Conservation (phyloP, 2,113 vertebrate genomes). For the Otocyon megalotis region DNA sequence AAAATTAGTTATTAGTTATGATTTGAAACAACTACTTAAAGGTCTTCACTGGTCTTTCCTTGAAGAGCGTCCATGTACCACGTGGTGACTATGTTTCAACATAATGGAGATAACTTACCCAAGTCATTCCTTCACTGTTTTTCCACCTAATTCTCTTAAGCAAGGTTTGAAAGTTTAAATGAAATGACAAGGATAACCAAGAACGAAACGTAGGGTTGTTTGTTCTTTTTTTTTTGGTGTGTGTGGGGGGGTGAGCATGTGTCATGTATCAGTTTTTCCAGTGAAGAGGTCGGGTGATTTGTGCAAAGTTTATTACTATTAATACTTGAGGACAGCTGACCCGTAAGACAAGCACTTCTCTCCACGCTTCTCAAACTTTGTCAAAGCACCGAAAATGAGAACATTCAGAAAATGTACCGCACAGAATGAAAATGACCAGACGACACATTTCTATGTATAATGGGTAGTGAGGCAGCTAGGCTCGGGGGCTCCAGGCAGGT, state of each 20-base stretch:
- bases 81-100: not conserved
- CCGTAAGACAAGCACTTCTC: not conserved
- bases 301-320: not conserved
- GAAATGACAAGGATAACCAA: not conserved
- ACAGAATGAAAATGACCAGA: not conserved
- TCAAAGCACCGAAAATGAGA: constrained; percentile 54
- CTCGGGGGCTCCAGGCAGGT: not conserved
- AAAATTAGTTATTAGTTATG: not conserved
- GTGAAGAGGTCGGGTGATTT: not conserved
- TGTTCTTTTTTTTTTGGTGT: not conserved
- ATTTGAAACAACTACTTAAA: constrained; percentile 34
- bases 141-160: not conserved
- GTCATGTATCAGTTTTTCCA: not conserved
- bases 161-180: constrained; percentile 42
- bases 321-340: not conserved
- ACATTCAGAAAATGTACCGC: not conserved
- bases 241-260: accelerated
- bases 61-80: not conserved
- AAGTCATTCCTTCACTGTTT: constrained; percentile 9
- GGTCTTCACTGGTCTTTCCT: not conserved
- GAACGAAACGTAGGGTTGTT: not conserved
- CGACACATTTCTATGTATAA: not conserved
- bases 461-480: not conserved
- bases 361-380: constrained; percentile 45
- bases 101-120: not conserved